Evolutionary conservation across 2,797 vertebrate genomes (phyloP), one percentile per base, ranked within the genome.

Genomic region (Brotula barbata): DNA sequence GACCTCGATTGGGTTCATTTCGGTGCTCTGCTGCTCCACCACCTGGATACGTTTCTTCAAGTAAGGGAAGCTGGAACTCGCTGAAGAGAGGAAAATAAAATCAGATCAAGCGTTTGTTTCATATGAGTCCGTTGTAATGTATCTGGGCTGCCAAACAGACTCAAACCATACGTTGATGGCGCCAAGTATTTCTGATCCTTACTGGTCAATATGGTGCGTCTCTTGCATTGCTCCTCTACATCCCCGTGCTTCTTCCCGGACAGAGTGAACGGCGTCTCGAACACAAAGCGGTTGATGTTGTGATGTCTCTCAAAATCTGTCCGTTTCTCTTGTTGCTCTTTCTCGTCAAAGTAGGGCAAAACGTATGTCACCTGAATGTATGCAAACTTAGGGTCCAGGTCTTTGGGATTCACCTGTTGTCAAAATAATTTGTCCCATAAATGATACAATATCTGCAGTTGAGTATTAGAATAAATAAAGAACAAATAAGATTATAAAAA

Each of bases 331-430:
- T 95, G 94, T 0, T 94, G 89, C 66, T 99, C 97, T 64, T 98
- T 98, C 79, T 98, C 96, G 2, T 97, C 96, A 46, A 99, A 97
- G 90, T 93, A 98, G 7, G 97, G 97, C 0, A 96, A 92, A 66
- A 99, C 97, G 0, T 96, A 99, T 0, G 97, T 99, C 78, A 99
- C 97, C 82, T 99, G 97, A 64, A 99, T 95, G 77, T 99, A 99
- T 28, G 97, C 97, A 0, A 93, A 98, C 80, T 94, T 96, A 40
- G 94, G 85, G 68, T 99, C 97, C 89, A 99, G 79, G 74, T 99
- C 97, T 85, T 98, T 99, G 36, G 96, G 93, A 73, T 99, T 99
- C 20, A 99, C 97, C 97, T 99, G 73, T 41, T 71, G 48, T 52
- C 1, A 19, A 20, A 25, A 12, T 2, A 14, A 25, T 15, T 23